Evolutionary conservation across 2,888 invertebrate species (phyloP).

Genomic region (Drosophila affinis): DNA sequence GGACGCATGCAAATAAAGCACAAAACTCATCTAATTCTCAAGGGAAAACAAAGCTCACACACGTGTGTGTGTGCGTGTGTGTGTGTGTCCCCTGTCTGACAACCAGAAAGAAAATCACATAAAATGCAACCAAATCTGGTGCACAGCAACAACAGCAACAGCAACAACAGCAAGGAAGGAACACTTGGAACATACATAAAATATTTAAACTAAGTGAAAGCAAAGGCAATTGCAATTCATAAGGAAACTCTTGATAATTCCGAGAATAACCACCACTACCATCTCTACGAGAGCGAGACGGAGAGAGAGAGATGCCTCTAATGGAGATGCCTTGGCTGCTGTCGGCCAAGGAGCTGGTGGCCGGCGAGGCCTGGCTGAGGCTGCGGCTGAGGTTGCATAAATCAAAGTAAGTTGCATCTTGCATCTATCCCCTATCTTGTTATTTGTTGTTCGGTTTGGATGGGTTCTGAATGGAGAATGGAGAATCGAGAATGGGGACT

Average conservation of each 20-base stretch:
- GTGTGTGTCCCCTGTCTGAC: constrained; percentile 5
- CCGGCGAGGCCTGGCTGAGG: constrained; percentile 60
- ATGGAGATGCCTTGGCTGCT: constrained; percentile 62
- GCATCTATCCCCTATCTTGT: constrained; percentile 13
- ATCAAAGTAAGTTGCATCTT: constrained; percentile 69
- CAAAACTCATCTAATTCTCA: constrained; percentile 14
- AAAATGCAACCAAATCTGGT: constrained; percentile 66
- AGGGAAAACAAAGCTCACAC: constrained; percentile 21
- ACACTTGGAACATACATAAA: constrained; percentile 53
- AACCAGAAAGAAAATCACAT: constrained; percentile 60
- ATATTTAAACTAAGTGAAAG: constrained; percentile 67
- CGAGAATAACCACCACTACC: not conserved
- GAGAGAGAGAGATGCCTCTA: constrained; percentile 51
- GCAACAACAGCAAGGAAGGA: constrained; percentile 49
- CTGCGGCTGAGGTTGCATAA: constrained; percentile 69
- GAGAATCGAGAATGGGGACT: too few species aligned
- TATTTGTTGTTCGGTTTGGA: constrained; percentile 3
- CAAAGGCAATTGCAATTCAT: constrained; percentile 30
- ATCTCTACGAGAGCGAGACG: constrained; percentile 28
- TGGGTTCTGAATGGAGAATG: not conserved
- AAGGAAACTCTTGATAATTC: constrained; percentile 50
- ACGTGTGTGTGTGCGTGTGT: constrained; percentile 14
- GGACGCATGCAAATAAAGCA: constrained; percentile 16
- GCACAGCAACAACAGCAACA: constrained; percentile 21
- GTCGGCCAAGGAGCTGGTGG: constrained; percentile 44